Evolutionary conservation across 2,888 invertebrate genomes (phyloP), one percentile per base, ranked within the genome.

Genomic region (Matsumyia berberina): DNA sequence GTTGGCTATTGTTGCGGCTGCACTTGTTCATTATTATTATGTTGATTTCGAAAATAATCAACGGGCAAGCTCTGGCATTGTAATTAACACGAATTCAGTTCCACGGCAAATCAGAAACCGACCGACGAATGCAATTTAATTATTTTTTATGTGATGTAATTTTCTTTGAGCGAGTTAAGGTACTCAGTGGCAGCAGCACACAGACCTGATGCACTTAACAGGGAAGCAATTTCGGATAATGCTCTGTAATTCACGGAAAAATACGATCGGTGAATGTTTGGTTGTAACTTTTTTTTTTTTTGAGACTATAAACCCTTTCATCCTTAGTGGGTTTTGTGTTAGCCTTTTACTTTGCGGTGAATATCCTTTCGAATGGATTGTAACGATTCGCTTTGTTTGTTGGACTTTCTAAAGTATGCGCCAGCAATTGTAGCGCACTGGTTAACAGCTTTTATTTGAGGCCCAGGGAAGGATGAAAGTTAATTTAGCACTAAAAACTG

Each of bases 21-120:
- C 80, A 85, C 85, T 80, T 85, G 79, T 79, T 79, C 83, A 70
- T 85, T 70, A 85, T 83, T 81, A 51, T 82, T 74, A 79, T 85
- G 80, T 85, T 85, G 80, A 85, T 85, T 85, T 85, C 80, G 80
- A 80, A 60, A 58, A 85, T 80, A 85, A 85, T 85, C 57, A 85
- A 67, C 69, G 79, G 44, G 46, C 66, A 60, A 78, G 78, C 53
- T 66, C 64, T 78, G 83, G 72, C 66, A 55, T 58, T 80, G 74
- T 76, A 85, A 80, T 85, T 80, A 85, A 80, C 85, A 85, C 58
- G 85, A 85, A 76, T 80, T 76, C 62, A 57, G 70, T 62, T 78
- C 55, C 19, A 70, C 44, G 58, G 57, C 39, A 24, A 73, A 53
- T 53, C 53, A 33, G 9, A 1, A 39, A 55, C 11, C 15, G 12